Evolutionary conservation across 1,140 invertebrate genomes (phyloP).

Genomic region (Lepidurus packardi): DNA sequence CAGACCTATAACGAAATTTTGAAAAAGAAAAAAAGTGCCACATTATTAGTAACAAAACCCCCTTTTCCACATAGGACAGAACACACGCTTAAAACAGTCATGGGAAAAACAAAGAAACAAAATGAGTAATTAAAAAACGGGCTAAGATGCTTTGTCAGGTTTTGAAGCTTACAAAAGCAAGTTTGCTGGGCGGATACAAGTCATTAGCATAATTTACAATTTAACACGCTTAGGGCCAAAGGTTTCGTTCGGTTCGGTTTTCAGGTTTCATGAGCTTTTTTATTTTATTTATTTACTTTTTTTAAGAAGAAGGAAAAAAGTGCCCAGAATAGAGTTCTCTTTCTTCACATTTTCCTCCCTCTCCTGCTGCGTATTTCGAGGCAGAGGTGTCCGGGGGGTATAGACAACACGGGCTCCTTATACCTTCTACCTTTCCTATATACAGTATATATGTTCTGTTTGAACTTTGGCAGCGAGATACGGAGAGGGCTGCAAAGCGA

Average conservation of each 20-base stretch:
- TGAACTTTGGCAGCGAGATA: not conserved
- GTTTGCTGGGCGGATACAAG: constrained; percentile 26
- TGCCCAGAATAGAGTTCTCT: not conserved
- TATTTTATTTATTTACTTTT: constrained; percentile 34
- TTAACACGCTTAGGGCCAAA: constrained; percentile 34
- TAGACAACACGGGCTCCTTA: not conserved
- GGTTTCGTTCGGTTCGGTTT: constrained; percentile 31
- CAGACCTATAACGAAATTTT: constrained; percentile 59
- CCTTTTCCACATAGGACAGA: constrained; percentile 24
- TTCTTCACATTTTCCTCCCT: not conserved
- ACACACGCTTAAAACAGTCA: constrained; percentile 9
- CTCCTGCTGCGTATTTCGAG: not conserved
- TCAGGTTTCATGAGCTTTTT: constrained; percentile 32
- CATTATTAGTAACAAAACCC: not conserved
- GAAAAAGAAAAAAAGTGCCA: constrained; percentile 26
- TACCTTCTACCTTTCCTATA: not conserved
- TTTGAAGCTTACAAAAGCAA: not conserved
- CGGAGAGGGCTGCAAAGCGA: not conserved
- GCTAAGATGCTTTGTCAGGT: not conserved
- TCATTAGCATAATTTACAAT: constrained; percentile 34
- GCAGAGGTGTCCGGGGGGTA: constrained; percentile 1
- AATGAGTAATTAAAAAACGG: constrained; percentile 23
- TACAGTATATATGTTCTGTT: not conserved
- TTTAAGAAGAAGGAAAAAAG: constrained; percentile 32
- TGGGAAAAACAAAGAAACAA: constrained; percentile 10